These are phyloP conservation scores for Ginglymostoma cirratum DNA, from an alignment of 2,113 vertebrate species.

Conservation along the genomic window DNA sequence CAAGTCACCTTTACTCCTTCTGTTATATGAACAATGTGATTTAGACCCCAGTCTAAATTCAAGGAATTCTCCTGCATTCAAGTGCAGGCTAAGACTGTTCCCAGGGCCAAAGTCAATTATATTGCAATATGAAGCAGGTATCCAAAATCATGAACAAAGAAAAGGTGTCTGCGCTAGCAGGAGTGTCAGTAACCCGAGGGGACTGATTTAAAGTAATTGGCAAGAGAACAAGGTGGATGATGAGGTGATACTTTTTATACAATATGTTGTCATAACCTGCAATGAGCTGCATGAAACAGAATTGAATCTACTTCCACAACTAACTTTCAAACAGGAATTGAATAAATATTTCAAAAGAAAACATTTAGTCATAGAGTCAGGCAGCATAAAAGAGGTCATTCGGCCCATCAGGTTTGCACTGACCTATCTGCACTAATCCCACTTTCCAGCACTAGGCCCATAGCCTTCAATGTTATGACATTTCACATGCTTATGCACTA, in stretches of 20 bases:
- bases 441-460: no score
- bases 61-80: not conserved
- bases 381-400: no score
- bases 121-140: not conserved
- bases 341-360: not conserved
- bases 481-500: no score
- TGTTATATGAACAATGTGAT: not conserved
- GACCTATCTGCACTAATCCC: no score
- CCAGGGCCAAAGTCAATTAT: not conserved
- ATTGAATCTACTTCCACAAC: not conserved
- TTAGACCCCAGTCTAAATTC: not conserved
- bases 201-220: not conserved
- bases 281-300: not conserved
- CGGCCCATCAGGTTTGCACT: no score
- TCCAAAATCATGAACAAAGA: not conserved
- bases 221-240: not conserved
- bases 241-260: not conserved
- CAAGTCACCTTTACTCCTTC: not conserved
- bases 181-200: not conserved
- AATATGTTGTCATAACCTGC: not conserved
- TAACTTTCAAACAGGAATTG: not conserved
- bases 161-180: not conserved
- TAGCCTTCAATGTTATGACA: no score
- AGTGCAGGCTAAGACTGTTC: not conserved
- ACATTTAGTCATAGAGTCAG: not conserved